Percentiles rank a stretch among this genome's conserved stretches.
Evolutionary conservation across 2,888 invertebrate genomes (phyloP).

Genomic region (Ischnura elegans): DNA sequence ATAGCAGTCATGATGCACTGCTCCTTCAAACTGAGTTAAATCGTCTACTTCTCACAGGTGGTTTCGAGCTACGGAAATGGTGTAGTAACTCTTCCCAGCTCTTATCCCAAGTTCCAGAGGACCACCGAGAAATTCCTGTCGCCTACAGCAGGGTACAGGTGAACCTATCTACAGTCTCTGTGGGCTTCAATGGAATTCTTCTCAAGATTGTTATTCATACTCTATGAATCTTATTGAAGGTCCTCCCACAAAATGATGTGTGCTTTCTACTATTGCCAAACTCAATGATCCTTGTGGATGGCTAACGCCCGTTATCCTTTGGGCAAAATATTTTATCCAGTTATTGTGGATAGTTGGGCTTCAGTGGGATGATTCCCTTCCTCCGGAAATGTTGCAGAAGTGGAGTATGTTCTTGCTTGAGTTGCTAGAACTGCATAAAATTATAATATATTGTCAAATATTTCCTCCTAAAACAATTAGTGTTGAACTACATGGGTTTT

Average conservation of each 20-base stretch:
- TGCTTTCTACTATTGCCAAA: no score
- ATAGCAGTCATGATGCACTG: background rate
- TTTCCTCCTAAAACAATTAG: background rate
- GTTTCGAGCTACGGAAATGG: background rate
- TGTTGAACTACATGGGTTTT: background rate
- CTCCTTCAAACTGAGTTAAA: background rate
- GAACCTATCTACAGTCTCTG: no score
- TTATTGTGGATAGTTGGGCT: background rate
- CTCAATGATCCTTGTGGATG: background rate
- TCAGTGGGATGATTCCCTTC: constrained; percentile 1
- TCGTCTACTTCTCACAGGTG: background rate
- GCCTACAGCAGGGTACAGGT: no score
- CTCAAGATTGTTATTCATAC: no score
- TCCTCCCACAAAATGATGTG: no score
- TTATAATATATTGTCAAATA: background rate
- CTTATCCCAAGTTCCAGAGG: background rate
- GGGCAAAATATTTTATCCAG: background rate
- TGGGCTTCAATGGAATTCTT: no score
- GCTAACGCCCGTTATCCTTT: background rate
- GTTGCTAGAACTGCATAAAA: no score
- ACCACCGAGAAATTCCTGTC: no score
- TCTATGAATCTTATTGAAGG: no score
- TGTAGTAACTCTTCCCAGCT: background rate
- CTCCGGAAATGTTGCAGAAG: no score
- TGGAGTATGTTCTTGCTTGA: no score